Percentiles rank a stretch among this genome's conserved stretches.
These are phyloP conservation scores for Origma solitaria DNA, from an alignment of 2,113 vertebrate genomes.

Conservation along the genomic window DNA sequence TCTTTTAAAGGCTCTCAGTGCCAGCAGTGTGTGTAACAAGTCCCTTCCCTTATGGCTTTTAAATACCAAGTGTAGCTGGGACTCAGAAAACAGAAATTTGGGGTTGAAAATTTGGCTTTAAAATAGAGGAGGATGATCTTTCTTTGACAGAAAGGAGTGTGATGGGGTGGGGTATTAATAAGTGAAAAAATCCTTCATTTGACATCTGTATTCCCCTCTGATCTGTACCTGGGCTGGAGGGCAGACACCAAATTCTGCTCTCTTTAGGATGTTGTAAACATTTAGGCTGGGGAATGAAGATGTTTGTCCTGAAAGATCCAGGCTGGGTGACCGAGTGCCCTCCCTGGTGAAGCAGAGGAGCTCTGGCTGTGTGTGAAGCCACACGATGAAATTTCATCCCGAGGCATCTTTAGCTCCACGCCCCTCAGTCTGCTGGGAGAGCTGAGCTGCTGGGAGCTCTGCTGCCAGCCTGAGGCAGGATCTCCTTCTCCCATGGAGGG, in stretches of 20 bases:
- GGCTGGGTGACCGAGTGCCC: background rate
- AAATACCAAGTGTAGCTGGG: background rate
- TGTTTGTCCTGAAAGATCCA: background rate
- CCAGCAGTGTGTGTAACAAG: background rate
- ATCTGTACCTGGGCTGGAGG: background rate
- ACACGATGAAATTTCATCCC: conserved; percentile 46
- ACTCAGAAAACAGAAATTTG: background rate
- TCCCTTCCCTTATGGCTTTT: background rate
- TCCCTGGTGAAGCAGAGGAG: background rate
- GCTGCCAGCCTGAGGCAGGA: background rate
- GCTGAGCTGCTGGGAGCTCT: background rate
- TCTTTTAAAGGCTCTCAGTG: background rate
- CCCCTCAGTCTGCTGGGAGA: background rate
- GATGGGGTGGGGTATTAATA: background rate
- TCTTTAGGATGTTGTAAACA: background rate
- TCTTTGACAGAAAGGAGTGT: background rate
- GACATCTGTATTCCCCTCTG: background rate
- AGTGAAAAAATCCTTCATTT: background rate
- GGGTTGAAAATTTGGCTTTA: background rate
- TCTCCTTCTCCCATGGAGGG: background rate
- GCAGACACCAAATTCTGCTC: background rate
- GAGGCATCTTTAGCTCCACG: background rate
- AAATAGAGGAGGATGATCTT: background rate
- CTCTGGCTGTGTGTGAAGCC: background rate
- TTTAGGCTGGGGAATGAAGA: background rate